Percentiles rank a stretch among this genome's conserved stretches.
Conservation (phyloP, 2,888 invertebrate genomes). For the Stenotaenia linearis region DNA sequence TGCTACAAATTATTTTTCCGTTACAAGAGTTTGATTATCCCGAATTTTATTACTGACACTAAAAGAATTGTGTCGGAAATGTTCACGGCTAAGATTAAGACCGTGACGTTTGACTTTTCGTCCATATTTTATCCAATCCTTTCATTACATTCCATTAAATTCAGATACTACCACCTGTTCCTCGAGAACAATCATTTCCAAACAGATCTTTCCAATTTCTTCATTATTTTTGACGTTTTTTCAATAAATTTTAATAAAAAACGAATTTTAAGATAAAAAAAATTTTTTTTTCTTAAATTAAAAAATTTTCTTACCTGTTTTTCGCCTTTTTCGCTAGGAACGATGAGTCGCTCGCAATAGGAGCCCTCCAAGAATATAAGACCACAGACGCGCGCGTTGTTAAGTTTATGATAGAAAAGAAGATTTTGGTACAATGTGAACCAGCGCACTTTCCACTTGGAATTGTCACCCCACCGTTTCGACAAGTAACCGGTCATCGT, state of each 20-base stretch:
- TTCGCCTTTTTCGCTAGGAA: not conserved
- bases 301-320: not conserved
- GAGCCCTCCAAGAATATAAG: slow-evolving; percentile 81
- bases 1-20: not conserved
- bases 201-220: too few relatives aligned
- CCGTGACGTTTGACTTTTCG: too few relatives aligned
- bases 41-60: not conserved
- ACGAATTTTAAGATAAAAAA: not conserved
- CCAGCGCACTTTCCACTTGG: slow-evolving; percentile 70
- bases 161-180: too few relatives aligned
- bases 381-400: slow-evolving; percentile 73
- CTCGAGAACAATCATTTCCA: too few relatives aligned
- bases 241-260: not conserved
- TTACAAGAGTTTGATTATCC: not conserved
- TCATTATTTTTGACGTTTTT: too few relatives aligned
- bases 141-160: too few relatives aligned
- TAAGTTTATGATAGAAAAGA: slow-evolving; percentile 84
- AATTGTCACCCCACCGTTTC: slow-evolving; percentile 76
- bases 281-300: not conserved
- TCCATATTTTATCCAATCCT: too few relatives aligned
- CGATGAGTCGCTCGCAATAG: slow-evolving; percentile 71
- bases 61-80: not conserved
- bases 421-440: slow-evolving; percentile 66
- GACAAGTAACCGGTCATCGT: slow-evolving; percentile 75
- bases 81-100: too few relatives aligned